Conservation (phyloP, 2,797 vertebrate species). For the Siniperca obscura region DNA sequence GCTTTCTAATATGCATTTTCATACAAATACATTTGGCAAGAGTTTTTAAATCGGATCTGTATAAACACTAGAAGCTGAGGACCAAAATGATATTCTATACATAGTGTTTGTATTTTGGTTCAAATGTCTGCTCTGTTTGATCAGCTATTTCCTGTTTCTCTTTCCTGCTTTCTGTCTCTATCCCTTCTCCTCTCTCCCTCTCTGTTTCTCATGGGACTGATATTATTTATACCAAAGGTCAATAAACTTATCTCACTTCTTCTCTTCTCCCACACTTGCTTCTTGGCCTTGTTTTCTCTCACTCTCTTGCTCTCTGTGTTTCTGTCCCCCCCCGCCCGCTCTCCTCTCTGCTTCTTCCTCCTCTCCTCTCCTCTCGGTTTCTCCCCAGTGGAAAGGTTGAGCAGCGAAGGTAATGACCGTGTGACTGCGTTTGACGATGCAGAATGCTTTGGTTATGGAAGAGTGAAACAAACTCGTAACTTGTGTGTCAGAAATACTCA, state of each 20-base stretch:
- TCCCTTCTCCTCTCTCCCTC: constrained; percentile 27
- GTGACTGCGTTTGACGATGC: constrained; percentile 60
- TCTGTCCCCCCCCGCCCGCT: constrained; percentile 47
- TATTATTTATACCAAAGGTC: constrained; percentile 63
- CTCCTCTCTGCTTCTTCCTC: constrained; percentile 61
- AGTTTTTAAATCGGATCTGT: constrained; percentile 16
- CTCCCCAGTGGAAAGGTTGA: constrained; percentile 84
- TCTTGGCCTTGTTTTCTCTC: constrained; percentile 59
- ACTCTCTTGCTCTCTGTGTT: constrained; percentile 67
- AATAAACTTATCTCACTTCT: constrained; percentile 75
- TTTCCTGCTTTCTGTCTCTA: constrained; percentile 33
- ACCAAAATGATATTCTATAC: constrained; percentile 2
- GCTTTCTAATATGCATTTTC: neutral
- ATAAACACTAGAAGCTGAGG: constrained; percentile 16
- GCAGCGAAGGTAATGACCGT: constrained; percentile 81
- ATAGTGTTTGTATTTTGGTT: constrained; percentile 20
- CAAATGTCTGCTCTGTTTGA: constrained; percentile 46
- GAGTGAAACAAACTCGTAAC: constrained; percentile 51
- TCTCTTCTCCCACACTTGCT: constrained; percentile 63
- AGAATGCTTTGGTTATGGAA: constrained; percentile 60
- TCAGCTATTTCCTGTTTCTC: constrained; percentile 51
- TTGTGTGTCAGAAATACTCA: constrained; percentile 45
- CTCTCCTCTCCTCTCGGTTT: constrained; percentile 74
- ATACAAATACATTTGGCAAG: constrained; percentile 10
- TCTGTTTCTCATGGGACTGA: constrained; percentile 52